Evolutionary conservation across 2,113 vertebrate genomes (phyloP).

Genomic region (Nerophis lumbriciformis): DNA sequence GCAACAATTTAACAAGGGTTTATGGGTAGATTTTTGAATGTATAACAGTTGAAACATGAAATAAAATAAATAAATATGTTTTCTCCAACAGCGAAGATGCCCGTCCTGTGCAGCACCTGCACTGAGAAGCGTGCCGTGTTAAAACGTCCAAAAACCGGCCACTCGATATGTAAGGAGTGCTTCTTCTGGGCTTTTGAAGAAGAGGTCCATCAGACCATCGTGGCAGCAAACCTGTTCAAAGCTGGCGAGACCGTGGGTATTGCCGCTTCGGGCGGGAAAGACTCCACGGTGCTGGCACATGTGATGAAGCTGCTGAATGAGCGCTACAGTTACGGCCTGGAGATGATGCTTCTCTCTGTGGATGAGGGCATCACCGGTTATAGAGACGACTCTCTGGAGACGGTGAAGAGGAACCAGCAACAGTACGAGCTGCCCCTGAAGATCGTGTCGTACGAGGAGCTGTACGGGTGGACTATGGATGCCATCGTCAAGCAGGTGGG

Average conservation of each 20-base stretch:
- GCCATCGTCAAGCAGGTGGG: slow-evolving; percentile 78
- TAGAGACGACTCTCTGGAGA: slow-evolving; percentile 81
- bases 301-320: slow-evolving; percentile 78
- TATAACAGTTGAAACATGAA: background rate
- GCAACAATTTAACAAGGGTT: no score
- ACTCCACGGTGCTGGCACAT: slow-evolving; percentile 85
- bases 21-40: no score
- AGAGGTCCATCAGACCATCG: slow-evolving; percentile 79
- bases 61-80: background rate
- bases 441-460: slow-evolving; percentile 80
- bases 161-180: slow-evolving; percentile 79
- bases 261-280: slow-evolving; percentile 84
- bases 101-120: slow-evolving; percentile 73
- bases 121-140: slow-evolving; percentile 58
- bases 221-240: slow-evolving; percentile 71
- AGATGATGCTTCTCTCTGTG: slow-evolving; percentile 79
- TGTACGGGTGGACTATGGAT: slow-evolving; percentile 91
- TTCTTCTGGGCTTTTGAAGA: slow-evolving; percentile 84
- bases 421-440: slow-evolving; percentile 81
- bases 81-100: slow-evolving; percentile 56
- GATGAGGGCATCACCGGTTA: slow-evolving; percentile 87
- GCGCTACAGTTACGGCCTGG: slow-evolving; percentile 73
- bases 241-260: slow-evolving; percentile 76
- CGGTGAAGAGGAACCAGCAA: slow-evolving; percentile 78
- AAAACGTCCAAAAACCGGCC: slow-evolving; percentile 71